phyloP scores from a whole-genome alignment of 2,888 invertebrate species.

The Helleia helle region DNA sequence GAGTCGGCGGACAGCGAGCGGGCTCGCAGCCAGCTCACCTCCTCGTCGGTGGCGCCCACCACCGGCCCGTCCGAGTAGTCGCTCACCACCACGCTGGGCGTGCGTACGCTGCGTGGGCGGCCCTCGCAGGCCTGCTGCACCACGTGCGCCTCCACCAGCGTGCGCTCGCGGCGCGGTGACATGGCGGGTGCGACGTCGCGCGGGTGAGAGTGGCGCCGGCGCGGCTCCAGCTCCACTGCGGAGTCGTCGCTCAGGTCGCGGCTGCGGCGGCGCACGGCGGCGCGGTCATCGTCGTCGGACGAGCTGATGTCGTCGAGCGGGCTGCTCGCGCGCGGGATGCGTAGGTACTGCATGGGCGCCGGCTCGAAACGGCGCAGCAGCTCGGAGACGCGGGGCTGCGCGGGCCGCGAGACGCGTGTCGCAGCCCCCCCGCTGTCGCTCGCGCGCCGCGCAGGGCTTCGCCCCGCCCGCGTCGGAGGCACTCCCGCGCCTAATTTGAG shows the following conservation, averaged over 20 bases:
- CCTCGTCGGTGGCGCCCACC: constrained; percentile 60
- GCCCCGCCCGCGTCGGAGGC: constrained; percentile 32
- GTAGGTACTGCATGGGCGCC: constrained; percentile 64
- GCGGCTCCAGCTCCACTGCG: constrained; percentile 69
- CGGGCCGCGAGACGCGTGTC: constrained; percentile 42
- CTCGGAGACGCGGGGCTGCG: constrained; percentile 60
- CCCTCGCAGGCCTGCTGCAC: constrained; percentile 66
- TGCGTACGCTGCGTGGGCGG: constrained; percentile 78
- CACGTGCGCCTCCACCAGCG: constrained; percentile 69
- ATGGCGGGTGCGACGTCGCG: constrained; percentile 51
- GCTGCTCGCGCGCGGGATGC: constrained; percentile 53
- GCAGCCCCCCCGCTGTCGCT: constrained; percentile 32
- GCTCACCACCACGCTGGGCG: constrained; percentile 90
- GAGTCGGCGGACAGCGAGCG: constrained; percentile 77
- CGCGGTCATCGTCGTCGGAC: constrained; percentile 65
- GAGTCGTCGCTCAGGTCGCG: constrained; percentile 71
- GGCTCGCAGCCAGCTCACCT: constrained; percentile 59
- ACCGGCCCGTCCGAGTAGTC: constrained; percentile 84
- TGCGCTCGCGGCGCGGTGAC: constrained; percentile 56
- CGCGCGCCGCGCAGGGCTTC: constrained; percentile 29
- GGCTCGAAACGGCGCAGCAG: constrained; percentile 59
- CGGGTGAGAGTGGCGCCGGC: constrained; percentile 54
- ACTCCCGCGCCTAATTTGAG: constrained; percentile 57
- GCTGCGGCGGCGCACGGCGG: constrained; percentile 57
- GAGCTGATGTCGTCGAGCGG: constrained; percentile 61